Base-by-base conservation (phyloP, 2,113 vertebrate genomes). In the Dascyllus trimaculatus region DNA sequence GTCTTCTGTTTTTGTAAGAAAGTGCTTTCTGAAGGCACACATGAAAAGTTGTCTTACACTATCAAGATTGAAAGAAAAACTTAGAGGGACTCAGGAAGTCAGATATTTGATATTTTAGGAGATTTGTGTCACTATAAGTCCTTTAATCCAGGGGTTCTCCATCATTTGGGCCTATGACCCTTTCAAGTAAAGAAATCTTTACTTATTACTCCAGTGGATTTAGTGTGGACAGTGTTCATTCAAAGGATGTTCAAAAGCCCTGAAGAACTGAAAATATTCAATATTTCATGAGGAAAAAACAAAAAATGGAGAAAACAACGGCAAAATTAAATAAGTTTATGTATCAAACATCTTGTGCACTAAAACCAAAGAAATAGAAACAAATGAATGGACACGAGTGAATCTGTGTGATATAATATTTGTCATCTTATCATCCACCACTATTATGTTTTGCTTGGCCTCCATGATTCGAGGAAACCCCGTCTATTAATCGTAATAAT, bases 381-480 rank as follows among this genome's bases (percentile, higher is more conserved):
- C n/a, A 4, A 10, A 15, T 22, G 24, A 62, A 21, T 49, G 3
- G 14, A 32, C 6, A n/a, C 68, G 40, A 10, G 26, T 65, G 2
- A 38, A 51, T 65, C 53, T 19, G 57, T 8, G 4, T 71, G 53
- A 75, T 24, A 15, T 35, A 76, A 45, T 35, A 21, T 54, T 57
- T 56, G 9, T 77, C 17, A 45, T 29, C 48, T 62, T 0, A 0
- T 64, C 18, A 53, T 32, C 18, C 49, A 52, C 13, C 17, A 46
- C 15, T 11, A 17, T 46, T 5, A 72, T 67, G 38, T 59, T 58
- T 63, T 59, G 21, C 1, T 14, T 19, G 45, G 10, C 26, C 25
- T 45, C 14, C 3, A 19, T 48, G 25, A 60, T 75, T 21, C 67
- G 22, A 32, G 19, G 48, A 67, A 82, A 60, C 59, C 24, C 38